Evolutionary conservation across 2,113 vertebrate species (phyloP).

Genomic region (Myiozetetes cayanensis): DNA sequence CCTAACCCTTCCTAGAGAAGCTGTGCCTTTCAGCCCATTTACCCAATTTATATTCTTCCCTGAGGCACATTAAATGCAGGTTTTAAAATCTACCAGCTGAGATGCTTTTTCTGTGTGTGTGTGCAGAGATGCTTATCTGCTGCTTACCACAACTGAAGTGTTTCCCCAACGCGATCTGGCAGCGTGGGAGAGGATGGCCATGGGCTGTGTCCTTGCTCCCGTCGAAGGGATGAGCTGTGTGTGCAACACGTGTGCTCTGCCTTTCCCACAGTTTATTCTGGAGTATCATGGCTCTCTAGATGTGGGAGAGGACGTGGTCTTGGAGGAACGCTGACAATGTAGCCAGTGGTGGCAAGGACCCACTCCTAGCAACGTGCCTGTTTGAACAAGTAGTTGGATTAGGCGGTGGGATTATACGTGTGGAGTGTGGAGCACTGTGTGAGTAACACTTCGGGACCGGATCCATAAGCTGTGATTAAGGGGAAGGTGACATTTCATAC

Average conservation of each 20-base stretch:
- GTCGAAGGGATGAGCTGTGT: neutral
- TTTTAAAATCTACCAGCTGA: constrained; percentile 21
- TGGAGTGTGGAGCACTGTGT: neutral
- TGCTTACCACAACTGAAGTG: constrained; percentile 13
- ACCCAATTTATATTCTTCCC: constrained; percentile 5
- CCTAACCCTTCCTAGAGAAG: neutral
- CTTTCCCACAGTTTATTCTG: neutral
- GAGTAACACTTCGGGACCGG: neutral
- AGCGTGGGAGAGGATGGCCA: neutral
- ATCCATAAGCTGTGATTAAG: constrained; percentile 46
- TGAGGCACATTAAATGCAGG: neutral
- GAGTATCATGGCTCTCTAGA: neutral
- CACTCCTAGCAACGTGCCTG: constrained; percentile 14
- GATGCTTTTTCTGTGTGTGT: neutral
- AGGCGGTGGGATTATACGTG: constrained; percentile 9
- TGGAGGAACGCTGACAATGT: neutral
- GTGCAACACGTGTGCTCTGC: neutral
- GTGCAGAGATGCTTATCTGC: constrained; percentile 13
- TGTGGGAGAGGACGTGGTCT: neutral
- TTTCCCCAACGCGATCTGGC: neutral
- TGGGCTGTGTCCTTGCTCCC: neutral
- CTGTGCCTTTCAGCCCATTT: constrained; percentile 8
- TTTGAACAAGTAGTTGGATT: constrained; percentile 16
- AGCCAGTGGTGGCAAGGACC: neutral
- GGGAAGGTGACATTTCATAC: constrained; percentile 48